Conservation (phyloP, 2,888 invertebrate species). For the Uloborus plumipes region DNA sequence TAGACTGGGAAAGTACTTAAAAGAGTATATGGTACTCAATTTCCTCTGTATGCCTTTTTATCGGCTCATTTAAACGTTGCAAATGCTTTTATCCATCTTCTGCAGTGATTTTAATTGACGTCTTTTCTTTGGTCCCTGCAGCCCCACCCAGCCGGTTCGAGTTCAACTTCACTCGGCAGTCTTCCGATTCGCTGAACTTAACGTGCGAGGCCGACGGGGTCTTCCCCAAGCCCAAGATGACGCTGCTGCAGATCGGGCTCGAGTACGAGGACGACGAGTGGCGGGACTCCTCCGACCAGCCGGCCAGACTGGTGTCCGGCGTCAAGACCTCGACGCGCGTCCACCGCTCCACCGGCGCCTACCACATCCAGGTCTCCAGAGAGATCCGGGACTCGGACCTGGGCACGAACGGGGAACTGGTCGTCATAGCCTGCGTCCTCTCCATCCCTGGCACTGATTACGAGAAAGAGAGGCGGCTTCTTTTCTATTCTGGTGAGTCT, state of each 20-base stretch:
- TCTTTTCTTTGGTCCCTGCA: neutral
- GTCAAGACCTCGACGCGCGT: conserved; percentile 20
- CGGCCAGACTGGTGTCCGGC: conserved; percentile 31
- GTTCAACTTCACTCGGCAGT: conserved; percentile 59
- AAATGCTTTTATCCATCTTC: too few relatives aligned
- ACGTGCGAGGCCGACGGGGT: conserved; percentile 67
- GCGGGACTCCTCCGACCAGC: conserved; percentile 9
- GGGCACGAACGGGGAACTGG: conserved; percentile 17
- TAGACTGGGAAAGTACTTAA: too few relatives aligned
- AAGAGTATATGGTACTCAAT: too few relatives aligned
- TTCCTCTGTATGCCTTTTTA: too few relatives aligned
- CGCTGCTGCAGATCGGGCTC: conserved; percentile 63
- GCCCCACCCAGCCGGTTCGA: conserved; percentile 63
- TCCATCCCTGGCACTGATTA: conserved; percentile 65
- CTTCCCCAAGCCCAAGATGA: conserved; percentile 67
- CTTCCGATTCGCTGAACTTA: conserved; percentile 52
- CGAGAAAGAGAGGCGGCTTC: conserved; percentile 62
- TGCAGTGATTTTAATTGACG: too few relatives aligned
- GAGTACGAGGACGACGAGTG: neutral
- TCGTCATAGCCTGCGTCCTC: conserved; percentile 64
- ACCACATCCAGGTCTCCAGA: conserved; percentile 41
- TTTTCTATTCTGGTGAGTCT: conserved; percentile 63
- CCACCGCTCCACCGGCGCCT: conserved; percentile 35
- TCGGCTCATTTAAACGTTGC: too few relatives aligned
- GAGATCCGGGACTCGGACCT: conserved; percentile 55